A percentile compares a stretch with the other conserved stretches of the same genome.
These are phyloP conservation scores for Protonemura montana DNA, from an alignment of 2,888 invertebrate genomes.

Conservation along the genomic window DNA sequence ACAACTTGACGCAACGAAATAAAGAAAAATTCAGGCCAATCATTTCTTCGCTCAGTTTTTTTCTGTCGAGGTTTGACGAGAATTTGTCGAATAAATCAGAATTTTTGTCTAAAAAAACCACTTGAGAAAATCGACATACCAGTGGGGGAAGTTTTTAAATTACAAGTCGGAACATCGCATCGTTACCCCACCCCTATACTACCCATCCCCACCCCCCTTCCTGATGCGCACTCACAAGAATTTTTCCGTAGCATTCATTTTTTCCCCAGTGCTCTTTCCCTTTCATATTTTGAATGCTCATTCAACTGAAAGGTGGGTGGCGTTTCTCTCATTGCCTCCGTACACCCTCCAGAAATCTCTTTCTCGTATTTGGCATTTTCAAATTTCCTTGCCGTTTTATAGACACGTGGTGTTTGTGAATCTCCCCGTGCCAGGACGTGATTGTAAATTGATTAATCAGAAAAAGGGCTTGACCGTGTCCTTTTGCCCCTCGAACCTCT, in stretches of 20 bases:
- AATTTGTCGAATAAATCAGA: constrained; percentile 8
- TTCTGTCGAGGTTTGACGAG: neutral
- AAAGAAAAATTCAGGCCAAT: neutral
- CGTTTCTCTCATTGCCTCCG: constrained; percentile 22
- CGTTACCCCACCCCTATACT: constrained; percentile 16
- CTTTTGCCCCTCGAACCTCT: no score
- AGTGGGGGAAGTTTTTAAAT: constrained; percentile 39
- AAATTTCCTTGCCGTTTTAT: neutral
- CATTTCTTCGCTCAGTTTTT: neutral
- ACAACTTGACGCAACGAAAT: neutral
- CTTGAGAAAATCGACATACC: constrained; percentile 32
- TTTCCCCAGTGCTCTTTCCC: constrained; percentile 33
- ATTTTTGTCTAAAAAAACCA: constrained; percentile 22
- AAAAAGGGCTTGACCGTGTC: neutral
- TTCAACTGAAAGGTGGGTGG: constrained; percentile 25
- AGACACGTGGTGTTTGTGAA: neutral
- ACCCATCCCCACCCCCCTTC: neutral
- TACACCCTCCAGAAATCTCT: constrained; percentile 12
- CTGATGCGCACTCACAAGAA: neutral
- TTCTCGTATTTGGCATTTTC: neutral
- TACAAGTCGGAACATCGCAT: constrained; percentile 38
- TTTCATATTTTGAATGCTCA: constrained; percentile 25
- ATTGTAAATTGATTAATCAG: neutral
- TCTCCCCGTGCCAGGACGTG: neutral
- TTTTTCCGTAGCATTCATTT: constrained; percentile 38